A percentile compares a stretch with the other conserved stretches of the same genome.
phyloP scores from a whole-genome alignment of 2,888 invertebrate genomes.

The Hermaeophaga mercurialis region DNA sequence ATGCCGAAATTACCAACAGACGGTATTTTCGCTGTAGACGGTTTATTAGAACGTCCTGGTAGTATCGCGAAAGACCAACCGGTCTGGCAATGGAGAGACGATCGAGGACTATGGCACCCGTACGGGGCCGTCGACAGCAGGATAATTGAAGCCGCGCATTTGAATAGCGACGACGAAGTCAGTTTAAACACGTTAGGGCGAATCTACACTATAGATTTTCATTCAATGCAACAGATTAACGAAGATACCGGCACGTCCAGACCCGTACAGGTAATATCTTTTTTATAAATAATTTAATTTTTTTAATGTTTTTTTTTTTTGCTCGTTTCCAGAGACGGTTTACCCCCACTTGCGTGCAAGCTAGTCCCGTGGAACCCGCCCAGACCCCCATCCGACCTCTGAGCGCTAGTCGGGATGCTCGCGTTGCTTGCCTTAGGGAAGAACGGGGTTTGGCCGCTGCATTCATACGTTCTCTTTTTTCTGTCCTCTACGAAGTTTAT shows the following conservation, averaged over 20 bases:
- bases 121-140: slow-evolving; percentile 93
- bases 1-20: slow-evolving; percentile 95
- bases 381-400: slow-evolving; percentile 46
- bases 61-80: slow-evolving; percentile 74
- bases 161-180: slow-evolving; percentile 94
- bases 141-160: slow-evolving; percentile 93
- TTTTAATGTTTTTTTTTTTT: too few species aligned
- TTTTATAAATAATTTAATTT: too few species aligned
- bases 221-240: slow-evolving; percentile 97
- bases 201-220: slow-evolving; percentile 95
- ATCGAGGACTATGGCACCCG: slow-evolving; percentile 88
- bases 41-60: slow-evolving; percentile 78
- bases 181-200: slow-evolving; percentile 89
- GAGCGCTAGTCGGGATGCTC: slow-evolving; percentile 63
- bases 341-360: slow-evolving; percentile 64
- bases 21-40: slow-evolving; percentile 94
- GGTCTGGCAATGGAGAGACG: slow-evolving; percentile 98
- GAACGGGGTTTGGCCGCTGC: slow-evolving; percentile 73
- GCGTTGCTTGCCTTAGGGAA: slow-evolving; percentile 72
- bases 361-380: slow-evolving; percentile 44
- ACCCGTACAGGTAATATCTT: slow-evolving; percentile 81
- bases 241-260: slow-evolving; percentile 87
- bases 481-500: slow-evolving; percentile 93
- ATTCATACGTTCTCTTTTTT: slow-evolving; percentile 79
- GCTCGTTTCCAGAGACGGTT: slow-evolving; percentile 59